A percentile compares a stretch with the other conserved stretches of the same genome.
phyloP scores from a whole-genome alignment of 2,113 vertebrate genomes.

The Pelvicachromis taeniatus region DNA sequence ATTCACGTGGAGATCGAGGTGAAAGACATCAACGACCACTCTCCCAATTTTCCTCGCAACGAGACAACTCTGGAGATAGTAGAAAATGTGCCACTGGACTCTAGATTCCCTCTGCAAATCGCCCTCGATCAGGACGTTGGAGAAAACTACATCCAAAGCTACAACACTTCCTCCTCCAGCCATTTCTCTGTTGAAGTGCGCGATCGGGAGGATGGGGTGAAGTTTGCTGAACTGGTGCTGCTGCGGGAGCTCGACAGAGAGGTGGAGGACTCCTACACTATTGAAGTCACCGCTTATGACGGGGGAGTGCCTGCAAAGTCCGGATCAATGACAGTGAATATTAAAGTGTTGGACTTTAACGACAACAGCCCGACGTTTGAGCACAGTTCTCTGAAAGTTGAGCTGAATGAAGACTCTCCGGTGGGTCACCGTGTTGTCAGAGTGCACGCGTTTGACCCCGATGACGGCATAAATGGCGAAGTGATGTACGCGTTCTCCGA shows the following conservation, averaged over 20 bases:
- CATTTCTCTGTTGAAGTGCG: slow-evolving; percentile 67
- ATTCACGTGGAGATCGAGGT: slow-evolving; percentile 78
- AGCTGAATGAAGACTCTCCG: slow-evolving; percentile 71
- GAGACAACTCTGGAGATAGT: slow-evolving; percentile 64
- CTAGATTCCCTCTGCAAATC: slow-evolving; percentile 61
- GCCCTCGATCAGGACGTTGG: slow-evolving; percentile 74
- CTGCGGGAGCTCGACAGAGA: slow-evolving; percentile 70
- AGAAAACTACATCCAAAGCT: slow-evolving; percentile 73
- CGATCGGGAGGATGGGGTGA: slow-evolving; percentile 62
- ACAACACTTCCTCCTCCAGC: slow-evolving; percentile 63
- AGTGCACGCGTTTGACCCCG: slow-evolving; percentile 73
- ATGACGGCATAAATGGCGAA: slow-evolving; percentile 70
- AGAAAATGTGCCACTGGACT: slow-evolving; percentile 61
- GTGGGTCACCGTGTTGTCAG: slow-evolving; percentile 64
- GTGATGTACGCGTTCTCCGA: slow-evolving; percentile 69
- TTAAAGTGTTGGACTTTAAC: slow-evolving; percentile 75
- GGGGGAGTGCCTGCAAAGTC: slow-evolving; percentile 50
- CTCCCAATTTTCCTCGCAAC: slow-evolving; percentile 57
- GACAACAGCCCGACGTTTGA: slow-evolving; percentile 77
- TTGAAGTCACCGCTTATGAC: slow-evolving; percentile 65
- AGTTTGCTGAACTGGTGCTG: slow-evolving; percentile 69
- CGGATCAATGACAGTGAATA: slow-evolving; percentile 54
- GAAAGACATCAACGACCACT: slow-evolving; percentile 73
- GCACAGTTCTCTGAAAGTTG: slow-evolving; percentile 64
- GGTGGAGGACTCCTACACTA: slow-evolving; percentile 59